Base-by-base conservation (phyloP, 2,113 vertebrate genomes). In the Stigmatopora argus region DNA sequence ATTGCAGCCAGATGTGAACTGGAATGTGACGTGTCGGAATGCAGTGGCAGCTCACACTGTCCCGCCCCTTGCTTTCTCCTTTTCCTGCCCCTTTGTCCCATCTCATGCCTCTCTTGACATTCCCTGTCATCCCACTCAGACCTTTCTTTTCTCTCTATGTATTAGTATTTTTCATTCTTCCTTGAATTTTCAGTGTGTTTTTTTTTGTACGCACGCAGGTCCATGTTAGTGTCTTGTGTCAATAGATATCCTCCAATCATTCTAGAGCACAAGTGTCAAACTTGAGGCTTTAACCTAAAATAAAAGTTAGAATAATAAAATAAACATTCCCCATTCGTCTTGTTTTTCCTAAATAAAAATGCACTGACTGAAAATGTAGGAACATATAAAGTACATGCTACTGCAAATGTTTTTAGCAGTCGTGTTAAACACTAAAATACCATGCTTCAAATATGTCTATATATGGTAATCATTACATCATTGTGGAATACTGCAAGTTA, bases 1-100 rank as follows among this genome's bases (percentile, higher is more conserved):
- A 89, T 89, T 92, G 87, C 87, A 91, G 89, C 90, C 90, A 90
- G 91, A 92, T 92, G 91, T 90, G 89, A 88, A 79, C 72, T 87
- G 85, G 89, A 92, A 91, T 92, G 85, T 90, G 89, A 92, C 81
- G 79, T 88, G 88, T 87, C 66, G 87, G 90, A 91, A 91, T 92
- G 88, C 76, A 76, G 82, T 70, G 81, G 83, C 86, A 76, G 86
- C 83, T 78, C 46, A n/a, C 78, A 69, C 65, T 35, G 61, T 67
- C 74, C 78, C 75, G 26, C 80, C 78, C 77, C 73, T 78, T 74
- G 72, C 62, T 67, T 81, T 78, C 71, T 52, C 72, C 65, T 85
- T 75, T 69, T 56, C 35, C 72, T 85, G 70, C 76, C 74, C 26
- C 85, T 84, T 80, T 84, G 82, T 84, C 83, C 81, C 74, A 71